These are phyloP conservation scores for Paradoxurus hermaphroditus DNA, from an alignment of 2,113 vertebrate genomes.

Conservation along the genomic window DNA sequence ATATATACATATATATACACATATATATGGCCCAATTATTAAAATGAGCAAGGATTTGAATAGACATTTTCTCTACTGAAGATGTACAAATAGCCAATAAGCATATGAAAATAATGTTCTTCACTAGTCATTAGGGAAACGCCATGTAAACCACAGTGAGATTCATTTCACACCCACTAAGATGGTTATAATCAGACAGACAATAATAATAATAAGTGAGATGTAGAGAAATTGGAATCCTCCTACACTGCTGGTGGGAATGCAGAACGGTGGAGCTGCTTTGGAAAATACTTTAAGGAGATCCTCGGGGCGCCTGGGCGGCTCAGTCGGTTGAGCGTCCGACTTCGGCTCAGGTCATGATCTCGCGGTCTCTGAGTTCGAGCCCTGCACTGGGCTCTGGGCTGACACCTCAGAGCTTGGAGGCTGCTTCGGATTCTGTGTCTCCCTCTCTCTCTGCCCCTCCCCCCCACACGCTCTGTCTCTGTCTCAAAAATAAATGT, in stretches of 20 bases:
- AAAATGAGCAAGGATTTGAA: not conserved
- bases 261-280: not conserved
- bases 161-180: not conserved
- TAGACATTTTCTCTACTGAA: not conserved
- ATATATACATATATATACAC: too few species aligned
- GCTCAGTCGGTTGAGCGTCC: too few species aligned
- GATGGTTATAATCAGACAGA: not conserved
- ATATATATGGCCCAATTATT: not conserved
- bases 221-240: not conserved
- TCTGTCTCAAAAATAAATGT: too few species aligned
- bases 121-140: not conserved
- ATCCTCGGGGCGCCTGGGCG: too few species aligned
- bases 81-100: not conserved
- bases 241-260: not conserved
- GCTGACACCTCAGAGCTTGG: too few species aligned
- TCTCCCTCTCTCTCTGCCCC: too few species aligned
- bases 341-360: too few species aligned
- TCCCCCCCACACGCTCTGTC: too few species aligned
- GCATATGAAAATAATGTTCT: not conserved
- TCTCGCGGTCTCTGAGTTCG: too few species aligned
- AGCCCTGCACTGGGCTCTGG: too few species aligned
- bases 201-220: not conserved
- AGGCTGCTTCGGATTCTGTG: too few species aligned
- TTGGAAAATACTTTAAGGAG: slow-evolving; percentile 14
- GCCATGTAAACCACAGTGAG: not conserved